Conservation (phyloP, 1,140 invertebrate species). For the Ctenoplectra terminalis region DNA sequence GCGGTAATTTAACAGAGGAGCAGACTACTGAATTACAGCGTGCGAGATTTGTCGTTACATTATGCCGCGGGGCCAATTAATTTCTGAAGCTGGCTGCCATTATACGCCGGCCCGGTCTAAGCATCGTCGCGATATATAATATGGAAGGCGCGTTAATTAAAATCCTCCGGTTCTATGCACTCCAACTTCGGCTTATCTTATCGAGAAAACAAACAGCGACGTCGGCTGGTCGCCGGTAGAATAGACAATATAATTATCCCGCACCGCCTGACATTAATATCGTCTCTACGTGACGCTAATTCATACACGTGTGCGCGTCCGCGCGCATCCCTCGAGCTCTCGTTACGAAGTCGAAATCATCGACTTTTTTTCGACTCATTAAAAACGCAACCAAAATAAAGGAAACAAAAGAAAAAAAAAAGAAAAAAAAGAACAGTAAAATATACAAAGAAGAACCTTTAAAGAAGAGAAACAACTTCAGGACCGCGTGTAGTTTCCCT, state of each 20-base stretch:
- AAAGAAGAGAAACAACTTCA: not conserved
- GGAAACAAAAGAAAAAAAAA: too few species aligned
- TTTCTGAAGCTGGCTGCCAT: slow-evolving; percentile 51
- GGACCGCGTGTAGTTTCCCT: not conserved
- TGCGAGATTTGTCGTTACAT: slow-evolving; percentile 49
- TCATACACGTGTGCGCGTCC: not conserved
- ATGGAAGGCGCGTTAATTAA: slow-evolving; percentile 52
- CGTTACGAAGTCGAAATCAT: not conserved
- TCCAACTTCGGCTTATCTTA: slow-evolving; percentile 53
- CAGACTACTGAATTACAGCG: slow-evolving; percentile 27
- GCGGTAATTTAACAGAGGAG: slow-evolving; percentile 11
- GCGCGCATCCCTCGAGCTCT: not conserved
- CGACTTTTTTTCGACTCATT: not conserved
- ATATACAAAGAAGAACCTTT: not conserved
- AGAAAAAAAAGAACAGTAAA: not conserved
- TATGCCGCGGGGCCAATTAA: slow-evolving; percentile 45
- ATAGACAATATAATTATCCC: slow-evolving; percentile 55
- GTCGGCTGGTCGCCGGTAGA: slow-evolving; percentile 41
- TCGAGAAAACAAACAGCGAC: slow-evolving; percentile 46
- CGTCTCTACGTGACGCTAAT: slow-evolving; percentile 44
- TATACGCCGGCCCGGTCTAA: slow-evolving; percentile 35
- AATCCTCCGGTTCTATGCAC: slow-evolving; percentile 53
- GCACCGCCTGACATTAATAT: slow-evolving; percentile 36
- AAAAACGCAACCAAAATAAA: not conserved
- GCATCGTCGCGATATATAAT: slow-evolving; percentile 39